phyloP scores from a whole-genome alignment of 2,113 vertebrate species.

The Myotis davidii region DNA sequence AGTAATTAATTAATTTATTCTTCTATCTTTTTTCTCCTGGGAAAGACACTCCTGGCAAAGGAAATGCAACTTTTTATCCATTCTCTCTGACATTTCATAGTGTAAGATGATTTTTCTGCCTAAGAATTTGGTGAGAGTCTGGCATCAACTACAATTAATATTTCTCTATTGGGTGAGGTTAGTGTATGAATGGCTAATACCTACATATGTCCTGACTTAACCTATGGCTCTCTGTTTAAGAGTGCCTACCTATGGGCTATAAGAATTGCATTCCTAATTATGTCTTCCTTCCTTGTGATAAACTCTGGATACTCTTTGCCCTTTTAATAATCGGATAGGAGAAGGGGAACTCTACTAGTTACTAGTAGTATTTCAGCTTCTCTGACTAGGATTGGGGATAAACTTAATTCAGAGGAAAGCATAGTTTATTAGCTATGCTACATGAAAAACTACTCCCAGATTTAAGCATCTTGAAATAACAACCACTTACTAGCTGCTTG shows the following conservation, averaged over 20 bases:
- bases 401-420: background rate
- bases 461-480: background rate
- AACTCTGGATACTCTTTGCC: background rate
- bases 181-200: background rate
- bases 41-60: background rate
- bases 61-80: background rate
- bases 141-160: background rate
- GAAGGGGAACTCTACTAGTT: background rate
- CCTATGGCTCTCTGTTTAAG: background rate
- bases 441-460: background rate
- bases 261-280: background rate
- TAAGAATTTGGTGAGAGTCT: background rate
- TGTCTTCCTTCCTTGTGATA: background rate
- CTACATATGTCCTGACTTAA: background rate
- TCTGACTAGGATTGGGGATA: background rate
- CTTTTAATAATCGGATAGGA: background rate
- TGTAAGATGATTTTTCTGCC: background rate
- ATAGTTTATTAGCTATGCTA: background rate
- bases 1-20: background rate
- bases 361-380: background rate
- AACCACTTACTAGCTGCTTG: background rate
- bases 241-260: background rate
- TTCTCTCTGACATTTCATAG: background rate
- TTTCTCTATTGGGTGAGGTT: background rate
- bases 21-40: background rate